phyloP scores from a whole-genome alignment of 2,888 invertebrate species.

The Thecophora atra region DNA sequence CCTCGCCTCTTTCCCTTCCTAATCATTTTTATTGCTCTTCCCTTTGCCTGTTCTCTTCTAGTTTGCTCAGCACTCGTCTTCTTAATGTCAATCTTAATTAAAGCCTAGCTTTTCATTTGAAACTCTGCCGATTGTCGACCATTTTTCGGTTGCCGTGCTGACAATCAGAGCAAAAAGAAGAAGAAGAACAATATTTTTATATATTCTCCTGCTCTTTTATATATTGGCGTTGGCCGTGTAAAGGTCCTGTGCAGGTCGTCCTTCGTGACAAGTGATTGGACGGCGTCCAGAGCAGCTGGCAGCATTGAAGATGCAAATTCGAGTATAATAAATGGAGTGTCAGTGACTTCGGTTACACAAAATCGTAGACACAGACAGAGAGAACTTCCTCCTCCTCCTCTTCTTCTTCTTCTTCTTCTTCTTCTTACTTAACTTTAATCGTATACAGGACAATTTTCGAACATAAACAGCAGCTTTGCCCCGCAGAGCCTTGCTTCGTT shows the following conservation, averaged over 20 bases:
- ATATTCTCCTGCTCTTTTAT: no score
- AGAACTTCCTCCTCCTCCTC: neutral
- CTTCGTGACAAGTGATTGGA: constrained; percentile 35
- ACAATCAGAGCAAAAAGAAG: no score
- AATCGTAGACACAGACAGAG: constrained; percentile 27
- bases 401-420: neutral
- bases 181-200: no score
- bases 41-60: neutral
- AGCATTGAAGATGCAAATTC: constrained; percentile 20
- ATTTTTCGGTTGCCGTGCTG: no score
- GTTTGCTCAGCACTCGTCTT: no score
- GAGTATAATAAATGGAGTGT: constrained; percentile 34
- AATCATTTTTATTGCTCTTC: neutral
- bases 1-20: no score
- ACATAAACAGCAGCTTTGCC: neutral
- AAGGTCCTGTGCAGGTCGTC: neutral
- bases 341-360: constrained; percentile 23
- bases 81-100: no score
- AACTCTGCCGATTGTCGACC: no score
- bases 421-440: neutral
- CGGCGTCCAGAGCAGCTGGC: constrained; percentile 7
- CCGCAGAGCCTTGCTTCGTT: neutral
- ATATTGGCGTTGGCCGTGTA: neutral
- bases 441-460: neutral
- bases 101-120: no score